Conservation (phyloP, 1,140 invertebrate genomes). For the Drosophila oshimai region DNA sequence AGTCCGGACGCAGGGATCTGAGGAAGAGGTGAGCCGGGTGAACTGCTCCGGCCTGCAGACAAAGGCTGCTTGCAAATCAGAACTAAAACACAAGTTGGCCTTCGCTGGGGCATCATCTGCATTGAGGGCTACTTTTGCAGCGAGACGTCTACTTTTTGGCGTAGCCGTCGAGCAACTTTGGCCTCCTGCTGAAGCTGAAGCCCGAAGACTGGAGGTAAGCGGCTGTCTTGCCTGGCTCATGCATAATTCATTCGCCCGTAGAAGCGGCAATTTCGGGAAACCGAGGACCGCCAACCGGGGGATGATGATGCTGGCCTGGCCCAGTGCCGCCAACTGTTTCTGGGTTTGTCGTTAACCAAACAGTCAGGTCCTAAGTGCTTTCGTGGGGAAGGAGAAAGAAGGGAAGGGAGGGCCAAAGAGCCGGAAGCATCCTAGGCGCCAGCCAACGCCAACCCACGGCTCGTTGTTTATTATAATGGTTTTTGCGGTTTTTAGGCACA, state of each 20-base stretch:
- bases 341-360: slow-evolving; percentile 63
- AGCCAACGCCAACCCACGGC: slow-evolving; percentile 7
- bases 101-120: slow-evolving; percentile 30
- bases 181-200: no score
- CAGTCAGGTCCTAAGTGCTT: slow-evolving; percentile 61
- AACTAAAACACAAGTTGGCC: slow-evolving; percentile 27
- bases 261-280: slow-evolving; percentile 24
- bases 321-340: slow-evolving; percentile 11
- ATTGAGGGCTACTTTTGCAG: slow-evolving; percentile 53
- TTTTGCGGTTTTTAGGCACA: slow-evolving; percentile 63
- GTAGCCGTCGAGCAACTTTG: slow-evolving; percentile 50
- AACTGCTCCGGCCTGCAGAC: slow-evolving; percentile 10
- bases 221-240: slow-evolving; percentile 48
- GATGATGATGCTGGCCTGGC: neutral
- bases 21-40: neutral
- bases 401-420: neutral
- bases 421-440: slow-evolving; percentile 54
- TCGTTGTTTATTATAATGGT: slow-evolving; percentile 79
- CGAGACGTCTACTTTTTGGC: slow-evolving; percentile 55
- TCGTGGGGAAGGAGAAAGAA: slow-evolving; percentile 1
- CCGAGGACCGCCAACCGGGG: neutral
- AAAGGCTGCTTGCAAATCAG: slow-evolving; percentile 38
- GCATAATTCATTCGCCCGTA: slow-evolving; percentile 69
- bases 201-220: slow-evolving; percentile 11
- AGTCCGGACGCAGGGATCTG: neutral